Base-by-base conservation (phyloP, 2,888 invertebrate genomes). In the Brachyopa scutellaris region DNA sequence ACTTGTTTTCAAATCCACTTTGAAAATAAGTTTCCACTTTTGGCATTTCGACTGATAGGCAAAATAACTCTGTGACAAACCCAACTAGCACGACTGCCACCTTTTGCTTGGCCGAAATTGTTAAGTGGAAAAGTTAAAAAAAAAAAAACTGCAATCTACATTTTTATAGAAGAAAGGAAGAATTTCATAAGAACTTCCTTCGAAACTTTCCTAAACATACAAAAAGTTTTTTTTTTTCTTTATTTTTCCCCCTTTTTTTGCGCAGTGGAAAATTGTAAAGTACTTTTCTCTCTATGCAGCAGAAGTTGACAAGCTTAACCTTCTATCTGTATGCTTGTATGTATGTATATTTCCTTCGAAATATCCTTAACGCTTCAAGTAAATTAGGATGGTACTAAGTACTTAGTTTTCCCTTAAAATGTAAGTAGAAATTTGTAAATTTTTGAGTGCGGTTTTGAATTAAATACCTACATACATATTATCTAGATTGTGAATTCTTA, bases 91-190 rank as follows among this genome's bases (percentile, higher is more conserved):
- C 67, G 47, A 40, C 17, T 26, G 31, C 40, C 67, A 72, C 47
- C 53, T n/a, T n/a, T 40, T 62, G 26, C 40, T 42, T 47, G 47
- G 36, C 47, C 57, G 23, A 31, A 33, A 70, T 23, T 49, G 55
- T 33, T 49, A 74, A 80, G 79, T 80, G 67, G 79, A 74, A 80
- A 80, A 80, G 74, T 74, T 74, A n/a, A n/a, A n/a, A n/a, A n/a
- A 51, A 42, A 69, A 45, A 66, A 61, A 73, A 66, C 66, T 53
- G 66, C 78, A 73, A 53, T 79, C 66, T 53, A 59, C 72, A 67
- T 59, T 76, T 42, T 31, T n/a, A n/a, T 29, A 40, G 15, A 38
- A 42, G 7, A 19, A 31, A 23, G 21, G 21, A 17, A 29, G n/a
- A 59, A 40, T 31, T 26, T 8, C 13, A 5, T 38, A 51, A 38